Conservation (phyloP, 1,140 invertebrate genomes). For the Phocides pigmalion region DNA sequence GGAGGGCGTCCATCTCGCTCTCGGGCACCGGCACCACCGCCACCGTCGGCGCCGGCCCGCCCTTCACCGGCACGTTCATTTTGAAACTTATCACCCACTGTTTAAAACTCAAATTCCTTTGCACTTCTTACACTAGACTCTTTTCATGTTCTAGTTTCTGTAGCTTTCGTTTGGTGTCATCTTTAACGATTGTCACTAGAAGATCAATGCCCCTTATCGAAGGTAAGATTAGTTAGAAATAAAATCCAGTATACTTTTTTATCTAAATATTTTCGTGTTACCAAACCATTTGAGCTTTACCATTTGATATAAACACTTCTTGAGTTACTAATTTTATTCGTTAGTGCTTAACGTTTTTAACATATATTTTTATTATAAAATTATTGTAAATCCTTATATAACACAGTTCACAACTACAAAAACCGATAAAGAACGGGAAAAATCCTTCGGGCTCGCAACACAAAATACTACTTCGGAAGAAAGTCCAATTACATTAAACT, state of each 20-base stretch:
- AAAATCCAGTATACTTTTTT: too few relatives aligned
- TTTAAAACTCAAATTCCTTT: conserved; percentile 32
- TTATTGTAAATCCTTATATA: too few relatives aligned
- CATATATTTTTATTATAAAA: too few relatives aligned
- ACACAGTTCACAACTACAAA: background rate
- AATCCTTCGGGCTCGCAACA: conserved; percentile 3
- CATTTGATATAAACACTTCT: too few relatives aligned
- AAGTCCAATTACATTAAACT: conserved; percentile 11
- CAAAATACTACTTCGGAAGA: background rate
- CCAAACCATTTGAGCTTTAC: too few relatives aligned
- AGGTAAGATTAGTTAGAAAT: too few relatives aligned
- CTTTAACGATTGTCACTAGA: too few relatives aligned
- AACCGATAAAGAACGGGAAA: background rate
- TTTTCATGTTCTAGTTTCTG: background rate
- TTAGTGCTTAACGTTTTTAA: too few relatives aligned
- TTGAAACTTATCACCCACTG: conserved; percentile 37
- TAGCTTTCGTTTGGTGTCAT: background rate
- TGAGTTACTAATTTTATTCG: too few relatives aligned
- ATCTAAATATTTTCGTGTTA: too few relatives aligned
- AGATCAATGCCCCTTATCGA: too few relatives aligned
- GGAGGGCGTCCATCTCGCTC: conserved; percentile 90
- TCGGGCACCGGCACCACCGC: conserved; percentile 85
- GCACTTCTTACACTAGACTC: background rate
- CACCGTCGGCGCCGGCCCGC: conserved; percentile 77
- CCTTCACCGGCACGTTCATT: conserved; percentile 73